Base-by-base conservation (phyloP, 2,888 invertebrate species). In the Conistra vaccinii region DNA sequence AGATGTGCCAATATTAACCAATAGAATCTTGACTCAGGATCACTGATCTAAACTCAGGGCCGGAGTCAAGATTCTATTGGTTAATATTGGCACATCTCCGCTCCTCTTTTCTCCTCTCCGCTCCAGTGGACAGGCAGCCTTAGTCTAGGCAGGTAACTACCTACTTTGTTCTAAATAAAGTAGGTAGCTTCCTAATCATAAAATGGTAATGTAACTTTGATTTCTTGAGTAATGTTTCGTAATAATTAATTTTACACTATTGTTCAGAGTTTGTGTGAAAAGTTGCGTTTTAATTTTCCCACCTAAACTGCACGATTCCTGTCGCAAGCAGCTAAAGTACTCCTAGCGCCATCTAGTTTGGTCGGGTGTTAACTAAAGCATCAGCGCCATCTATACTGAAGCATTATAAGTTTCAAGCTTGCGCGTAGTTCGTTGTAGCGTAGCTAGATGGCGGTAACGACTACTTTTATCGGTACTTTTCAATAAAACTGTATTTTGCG, bases 371-470 rank as follows among this genome's bases (percentile, higher is more conserved):
- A 81, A 55, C 60, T 26, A 5, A 39, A 39, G 1, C 5, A 35
- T 2, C 12, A 70, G 29, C 32, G 67, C 74, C 69, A 69, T 20
- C 58, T 53, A 29, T n/a, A 23, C 17, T 55, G 20, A 42, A 26
- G 23, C 32, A 32, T 53, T 42, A 1, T 42, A 0, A 14, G n/a
- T 62, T 55, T 35, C 17, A 62, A 32, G 26, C 65, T 39, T 39
- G 26, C 29, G 3, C 39, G 70, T 69, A 66, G 81, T 84, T 69
- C 17, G 32, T 45, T 42, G 2, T 3, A 42, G 3, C 17, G 39
- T 45, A 23, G 29, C 32, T 71, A 82, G 81, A 71, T 82, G 85
- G 81, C 81, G 61, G 32, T 67, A 32, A 10, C 23, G 12, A 20
- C 42, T n/a, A 51, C 61, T 45, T 80, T 42, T 3, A 10, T 58